Base-by-base conservation (phyloP, 2,888 invertebrate species). In the Phania funesta region DNA sequence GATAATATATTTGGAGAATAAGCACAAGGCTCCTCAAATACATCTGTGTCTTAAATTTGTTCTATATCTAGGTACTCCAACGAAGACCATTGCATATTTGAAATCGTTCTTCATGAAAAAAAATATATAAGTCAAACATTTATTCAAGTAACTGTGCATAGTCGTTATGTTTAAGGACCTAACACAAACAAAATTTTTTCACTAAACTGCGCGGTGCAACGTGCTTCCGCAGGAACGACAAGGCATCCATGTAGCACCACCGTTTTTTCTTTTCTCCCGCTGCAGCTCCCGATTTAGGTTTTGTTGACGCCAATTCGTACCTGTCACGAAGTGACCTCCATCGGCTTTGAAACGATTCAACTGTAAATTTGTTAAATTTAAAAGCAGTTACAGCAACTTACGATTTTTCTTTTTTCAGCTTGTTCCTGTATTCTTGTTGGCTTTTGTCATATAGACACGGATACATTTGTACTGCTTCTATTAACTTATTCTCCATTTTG, bases 381-480 rank as follows among this genome's bases (percentile, higher is more conserved):
- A 29, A 29, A 64, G 29, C 4, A 46, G 46, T 29, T 46, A 29
- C 20, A 32, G 29, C 7, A 29, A 29, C 20, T 4, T 29, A 32
- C 3, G 62, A 64, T 3, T 46, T 62, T 62, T 62, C 46, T 29
- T 46, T 46, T 18, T 46, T 62, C 3, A 26, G n/a, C 6, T 44
- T 24, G 24, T 18, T 44, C 4, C 26, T 1, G 11, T 60, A 60
- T 11, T 62, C 32, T 6, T 44, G 44, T 20, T 41, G 11, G 24
- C 46, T 44, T 5, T 46, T 62, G 18, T 46, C 44, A 24, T 16
- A 62, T 3, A 46, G 11, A 20, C 62, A 62, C 20, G 46, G 44
- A 29, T 8, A 29, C 29, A 29, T 29, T 29, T 29, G 29, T 9
- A 29, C 29, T 4, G 29, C 29, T 4, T 29, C 29, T 3, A 29